Percentiles rank a stretch among this genome's conserved stretches.
phyloP scores from a whole-genome alignment of 2,888 invertebrate genomes.

The Sisyra nigra region DNA sequence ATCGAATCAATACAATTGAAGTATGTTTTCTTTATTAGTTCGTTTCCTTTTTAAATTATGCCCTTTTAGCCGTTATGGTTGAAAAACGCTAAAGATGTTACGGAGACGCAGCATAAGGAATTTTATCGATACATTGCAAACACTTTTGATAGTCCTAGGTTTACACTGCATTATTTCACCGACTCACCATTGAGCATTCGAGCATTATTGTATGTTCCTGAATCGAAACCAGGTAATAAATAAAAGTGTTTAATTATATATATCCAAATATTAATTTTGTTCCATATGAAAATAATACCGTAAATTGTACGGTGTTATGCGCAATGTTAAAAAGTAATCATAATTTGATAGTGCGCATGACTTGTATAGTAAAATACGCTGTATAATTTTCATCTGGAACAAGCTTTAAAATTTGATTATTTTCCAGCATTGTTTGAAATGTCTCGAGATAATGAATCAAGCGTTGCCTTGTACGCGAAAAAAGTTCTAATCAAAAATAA shows the following conservation, averaged over 20 bases:
- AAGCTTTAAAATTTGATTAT: no score
- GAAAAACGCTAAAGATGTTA: slow-evolving; percentile 77
- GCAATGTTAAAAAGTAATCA: neutral
- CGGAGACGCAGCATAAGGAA: slow-evolving; percentile 72
- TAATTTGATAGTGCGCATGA: no score
- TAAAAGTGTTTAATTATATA: slow-evolving; percentile 2
- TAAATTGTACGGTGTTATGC: no score
- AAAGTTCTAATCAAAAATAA: slow-evolving; percentile 87
- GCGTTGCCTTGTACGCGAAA: slow-evolving; percentile 79
- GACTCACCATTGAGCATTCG: slow-evolving; percentile 86
- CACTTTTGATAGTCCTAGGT: slow-evolving; percentile 76
- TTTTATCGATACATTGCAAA: slow-evolving; percentile 85
- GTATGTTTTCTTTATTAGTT: slow-evolving; percentile 23
- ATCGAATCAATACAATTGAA: slow-evolving; percentile 74
- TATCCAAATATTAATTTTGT: no score
- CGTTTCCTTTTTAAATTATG: slow-evolving; percentile 1
- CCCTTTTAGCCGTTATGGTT: slow-evolving; percentile 72
- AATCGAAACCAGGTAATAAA: slow-evolving; percentile 27
- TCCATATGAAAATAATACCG: no score
- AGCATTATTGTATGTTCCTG: slow-evolving; percentile 84
- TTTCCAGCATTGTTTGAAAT: slow-evolving; percentile 78
- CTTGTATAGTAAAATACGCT: no score
- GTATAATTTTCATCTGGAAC: no score
- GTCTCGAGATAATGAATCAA: slow-evolving; percentile 68
- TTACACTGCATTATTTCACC: slow-evolving; percentile 80